A percentile compares a stretch with the other conserved stretches of the same genome.
These are phyloP conservation scores for Dendrolimus houi DNA, from an alignment of 2,888 invertebrate genomes.

Conservation along the genomic window DNA sequence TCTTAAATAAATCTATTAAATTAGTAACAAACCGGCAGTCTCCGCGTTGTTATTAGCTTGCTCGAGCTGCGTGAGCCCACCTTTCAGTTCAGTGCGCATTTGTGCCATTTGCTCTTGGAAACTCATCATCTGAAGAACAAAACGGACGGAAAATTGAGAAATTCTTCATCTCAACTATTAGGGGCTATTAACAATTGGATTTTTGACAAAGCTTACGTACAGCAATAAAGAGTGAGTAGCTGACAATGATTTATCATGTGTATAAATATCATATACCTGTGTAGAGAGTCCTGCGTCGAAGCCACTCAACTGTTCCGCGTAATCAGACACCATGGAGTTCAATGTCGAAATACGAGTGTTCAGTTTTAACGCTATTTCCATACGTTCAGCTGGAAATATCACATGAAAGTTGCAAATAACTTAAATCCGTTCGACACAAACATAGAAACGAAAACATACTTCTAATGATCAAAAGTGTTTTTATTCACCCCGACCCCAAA, in stretches of 20 bases:
- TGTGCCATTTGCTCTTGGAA: conserved; percentile 52
- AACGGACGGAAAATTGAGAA: conserved; percentile 1
- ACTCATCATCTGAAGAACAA: conserved; percentile 38
- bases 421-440: background rate
- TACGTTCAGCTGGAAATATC: conserved; percentile 33
- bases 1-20: background rate
- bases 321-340: conserved; percentile 34
- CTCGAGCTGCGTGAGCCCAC: conserved; percentile 35
- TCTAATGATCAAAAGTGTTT: too few species aligned
- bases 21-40: conserved; percentile 34
- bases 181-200: too few species aligned
- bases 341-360: conserved; percentile 31
- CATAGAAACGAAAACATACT: too few species aligned
- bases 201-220: too few species aligned
- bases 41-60: conserved; percentile 44
- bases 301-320: conserved; percentile 43
- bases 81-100: conserved; percentile 38
- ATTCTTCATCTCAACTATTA: background rate
- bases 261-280: conserved; percentile 30
- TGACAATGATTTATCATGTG: background rate
- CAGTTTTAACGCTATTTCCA: conserved; percentile 30
- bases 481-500: too few species aligned
- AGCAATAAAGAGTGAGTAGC: too few species aligned
- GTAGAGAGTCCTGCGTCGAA: conserved; percentile 45
- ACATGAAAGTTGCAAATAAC: background rate